A percentile compares a stretch with the other conserved stretches of the same genome.
These are phyloP conservation scores for Nycticryphes semicollaris DNA, from an alignment of 2,113 vertebrate genomes.

Conservation along the genomic window DNA sequence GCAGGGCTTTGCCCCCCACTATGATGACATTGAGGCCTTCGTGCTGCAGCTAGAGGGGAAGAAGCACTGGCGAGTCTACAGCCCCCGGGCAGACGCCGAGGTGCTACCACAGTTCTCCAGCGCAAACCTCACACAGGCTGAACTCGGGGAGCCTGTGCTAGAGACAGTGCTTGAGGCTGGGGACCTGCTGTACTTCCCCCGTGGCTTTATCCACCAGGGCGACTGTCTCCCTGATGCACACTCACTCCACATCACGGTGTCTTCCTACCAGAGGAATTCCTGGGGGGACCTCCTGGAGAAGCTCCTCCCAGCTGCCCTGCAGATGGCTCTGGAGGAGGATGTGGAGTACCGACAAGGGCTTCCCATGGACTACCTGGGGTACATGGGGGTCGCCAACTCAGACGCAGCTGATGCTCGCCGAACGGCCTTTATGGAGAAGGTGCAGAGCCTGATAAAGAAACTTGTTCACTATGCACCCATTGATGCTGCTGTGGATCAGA, in stretches of 20 bases:
- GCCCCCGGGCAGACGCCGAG: slow-evolving; percentile 75
- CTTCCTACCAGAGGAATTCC: slow-evolving; percentile 92
- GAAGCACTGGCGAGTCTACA: slow-evolving; percentile 94
- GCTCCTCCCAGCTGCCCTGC: slow-evolving; percentile 87
- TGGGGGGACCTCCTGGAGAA: slow-evolving; percentile 92
- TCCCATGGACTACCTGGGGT: slow-evolving; percentile 87
- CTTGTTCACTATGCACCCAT: slow-evolving; percentile 83
- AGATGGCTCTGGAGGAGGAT: slow-evolving; percentile 91
- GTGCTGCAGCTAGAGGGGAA: slow-evolving; percentile 95
- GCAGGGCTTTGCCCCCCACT: slow-evolving; percentile 96
- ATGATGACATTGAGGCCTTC: slow-evolving; percentile 97
- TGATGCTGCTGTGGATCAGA: slow-evolving; percentile 94
- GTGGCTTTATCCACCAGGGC: slow-evolving; percentile 95
- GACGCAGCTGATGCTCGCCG: slow-evolving; percentile 83
- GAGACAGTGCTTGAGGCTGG: slow-evolving; percentile 91
- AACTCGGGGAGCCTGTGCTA: slow-evolving; percentile 85
- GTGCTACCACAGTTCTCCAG: slow-evolving; percentile 74
- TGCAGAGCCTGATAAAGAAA: slow-evolving; percentile 83
- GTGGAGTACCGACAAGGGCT: slow-evolving; percentile 90
- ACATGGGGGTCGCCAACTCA: slow-evolving; percentile 91
- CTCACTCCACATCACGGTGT: slow-evolving; percentile 93
- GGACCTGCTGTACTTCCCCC: slow-evolving; percentile 93
- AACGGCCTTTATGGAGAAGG: slow-evolving; percentile 79
- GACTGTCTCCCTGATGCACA: slow-evolving; percentile 85
- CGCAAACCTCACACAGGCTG: slow-evolving; percentile 82